These are phyloP conservation scores for Mandrillus leucophaeus DNA, from an alignment of 2,113 vertebrate genomes.

Conservation along the genomic window DNA sequence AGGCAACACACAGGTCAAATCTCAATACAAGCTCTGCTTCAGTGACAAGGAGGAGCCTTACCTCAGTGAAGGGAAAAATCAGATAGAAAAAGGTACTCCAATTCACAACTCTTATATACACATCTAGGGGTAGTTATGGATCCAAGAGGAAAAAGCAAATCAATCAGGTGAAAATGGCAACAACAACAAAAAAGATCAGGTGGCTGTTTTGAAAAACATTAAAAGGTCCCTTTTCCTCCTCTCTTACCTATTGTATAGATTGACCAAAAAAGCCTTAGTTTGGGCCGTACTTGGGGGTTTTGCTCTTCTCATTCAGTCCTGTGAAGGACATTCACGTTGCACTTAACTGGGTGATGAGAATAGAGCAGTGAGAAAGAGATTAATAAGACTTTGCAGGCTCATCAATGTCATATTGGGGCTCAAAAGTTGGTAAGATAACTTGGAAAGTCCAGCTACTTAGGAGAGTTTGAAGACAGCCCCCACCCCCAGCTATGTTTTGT, in stretches of 20 bases:
- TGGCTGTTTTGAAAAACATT: not conserved
- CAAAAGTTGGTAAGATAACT: not conserved
- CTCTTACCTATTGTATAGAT: not conserved
- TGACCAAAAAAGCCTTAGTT: not conserved
- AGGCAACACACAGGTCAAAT: not conserved
- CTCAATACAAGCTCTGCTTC: not conserved
- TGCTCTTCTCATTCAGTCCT: not conserved
- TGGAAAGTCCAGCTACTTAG: not conserved
- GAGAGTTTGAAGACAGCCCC: not conserved
- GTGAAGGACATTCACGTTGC: not conserved
- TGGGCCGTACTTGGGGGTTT: not conserved
- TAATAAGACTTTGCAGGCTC: not conserved
- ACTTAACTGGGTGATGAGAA: not conserved
- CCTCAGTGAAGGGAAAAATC: not conserved
- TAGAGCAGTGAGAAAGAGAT: accelerated
- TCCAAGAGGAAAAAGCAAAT: not conserved
- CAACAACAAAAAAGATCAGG: not conserved
- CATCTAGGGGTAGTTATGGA: not conserved
- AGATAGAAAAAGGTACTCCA: not conserved
- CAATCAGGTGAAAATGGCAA: not conserved
- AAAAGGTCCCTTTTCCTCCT: not conserved
- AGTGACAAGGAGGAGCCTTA: not conserved
- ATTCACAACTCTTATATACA: not conserved
- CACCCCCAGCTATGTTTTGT: not conserved
- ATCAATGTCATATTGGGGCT: not conserved